A percentile compares a stretch with the other conserved stretches of the same genome.
Evolutionary conservation across 2,113 vertebrate genomes (phyloP).

Genomic region (Furnarius figulus): DNA sequence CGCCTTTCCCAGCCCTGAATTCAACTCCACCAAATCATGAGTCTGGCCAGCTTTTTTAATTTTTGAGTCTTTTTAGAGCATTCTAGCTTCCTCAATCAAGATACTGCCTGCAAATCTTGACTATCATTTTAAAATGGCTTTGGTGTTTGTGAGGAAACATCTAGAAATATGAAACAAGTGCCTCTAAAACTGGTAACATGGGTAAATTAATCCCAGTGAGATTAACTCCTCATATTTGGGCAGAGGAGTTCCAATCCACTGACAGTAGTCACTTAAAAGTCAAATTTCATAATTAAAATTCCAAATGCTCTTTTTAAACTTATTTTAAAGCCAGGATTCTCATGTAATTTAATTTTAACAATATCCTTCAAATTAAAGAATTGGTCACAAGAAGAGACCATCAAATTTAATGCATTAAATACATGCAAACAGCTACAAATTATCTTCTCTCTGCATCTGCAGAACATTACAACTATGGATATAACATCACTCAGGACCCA

Average conservation of each 20-base stretch:
- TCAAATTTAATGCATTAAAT: background rate
- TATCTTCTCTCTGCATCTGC: background rate
- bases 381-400: background rate
- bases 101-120: background rate
- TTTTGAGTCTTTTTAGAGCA: background rate
- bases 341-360: background rate
- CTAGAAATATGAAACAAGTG: background rate
- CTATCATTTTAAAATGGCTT: background rate
- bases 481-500: background rate
- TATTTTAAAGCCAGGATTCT: background rate
- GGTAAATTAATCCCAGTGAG: background rate
- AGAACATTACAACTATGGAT: fast-evolving
- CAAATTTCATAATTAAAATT: background rate
- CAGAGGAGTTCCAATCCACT: background rate
- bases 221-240: background rate
- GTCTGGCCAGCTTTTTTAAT: background rate
- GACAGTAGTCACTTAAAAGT: background rate
- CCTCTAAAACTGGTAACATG: background rate
- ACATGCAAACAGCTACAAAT: background rate
- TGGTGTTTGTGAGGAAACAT: background rate
- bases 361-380: background rate
- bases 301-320: background rate
- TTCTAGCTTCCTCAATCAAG: background rate
- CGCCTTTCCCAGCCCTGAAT: background rate
- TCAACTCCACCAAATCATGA: background rate